Percentiles rank a stretch among this genome's conserved stretches.
Evolutionary conservation across 2,797 vertebrate species (phyloP).

Genomic region (Melanotaenia maccullochi): DNA sequence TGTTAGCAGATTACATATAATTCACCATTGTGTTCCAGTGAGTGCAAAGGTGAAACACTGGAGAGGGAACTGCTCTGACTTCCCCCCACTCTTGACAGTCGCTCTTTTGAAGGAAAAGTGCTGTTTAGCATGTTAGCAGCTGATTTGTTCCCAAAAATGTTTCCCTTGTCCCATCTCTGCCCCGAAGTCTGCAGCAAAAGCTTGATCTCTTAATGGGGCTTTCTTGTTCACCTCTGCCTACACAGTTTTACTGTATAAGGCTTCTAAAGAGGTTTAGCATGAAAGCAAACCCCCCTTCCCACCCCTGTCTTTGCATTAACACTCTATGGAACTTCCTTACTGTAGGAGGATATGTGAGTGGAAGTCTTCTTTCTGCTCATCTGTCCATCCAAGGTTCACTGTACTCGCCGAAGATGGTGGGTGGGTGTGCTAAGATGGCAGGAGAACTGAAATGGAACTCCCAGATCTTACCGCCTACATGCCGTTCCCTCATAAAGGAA

Average conservation of each 20-base stretch:
- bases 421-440: slow-evolving; percentile 76
- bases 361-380: slow-evolving; percentile 66
- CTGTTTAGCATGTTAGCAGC: slow-evolving; percentile 17
- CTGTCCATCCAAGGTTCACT: slow-evolving; percentile 62
- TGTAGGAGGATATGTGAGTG: slow-evolving; percentile 69
- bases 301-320: slow-evolving; percentile 26
- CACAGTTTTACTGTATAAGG: slow-evolving; percentile 29
- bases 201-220: slow-evolving; percentile 68
- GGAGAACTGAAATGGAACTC: slow-evolving; percentile 80
- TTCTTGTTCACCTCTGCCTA: slow-evolving; percentile 53
- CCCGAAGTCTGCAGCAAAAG: slow-evolving; percentile 50
- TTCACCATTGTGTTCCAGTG: slow-evolving; percentile 52
- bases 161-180: slow-evolving; percentile 41
- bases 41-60: slow-evolving; percentile 40
- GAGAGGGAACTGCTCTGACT: slow-evolving; percentile 35
- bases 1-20: slow-evolving; percentile 15
- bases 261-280: slow-evolving; percentile 60
- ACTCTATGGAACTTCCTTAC: slow-evolving; percentile 71
- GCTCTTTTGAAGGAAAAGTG: slow-evolving; percentile 10
- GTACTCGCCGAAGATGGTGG: slow-evolving; percentile 66
- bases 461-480: slow-evolving; percentile 76
- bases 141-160: slow-evolving; percentile 26
- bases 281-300: slow-evolving; percentile 46
- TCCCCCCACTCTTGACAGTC: slow-evolving; percentile 48
- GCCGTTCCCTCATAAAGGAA: slow-evolving; percentile 71